A percentile compares a stretch with the other conserved stretches of the same genome.
These are phyloP conservation scores for Temnothorax unifasciatus DNA, from an alignment of 2,888 invertebrate species.

Conservation along the genomic window DNA sequence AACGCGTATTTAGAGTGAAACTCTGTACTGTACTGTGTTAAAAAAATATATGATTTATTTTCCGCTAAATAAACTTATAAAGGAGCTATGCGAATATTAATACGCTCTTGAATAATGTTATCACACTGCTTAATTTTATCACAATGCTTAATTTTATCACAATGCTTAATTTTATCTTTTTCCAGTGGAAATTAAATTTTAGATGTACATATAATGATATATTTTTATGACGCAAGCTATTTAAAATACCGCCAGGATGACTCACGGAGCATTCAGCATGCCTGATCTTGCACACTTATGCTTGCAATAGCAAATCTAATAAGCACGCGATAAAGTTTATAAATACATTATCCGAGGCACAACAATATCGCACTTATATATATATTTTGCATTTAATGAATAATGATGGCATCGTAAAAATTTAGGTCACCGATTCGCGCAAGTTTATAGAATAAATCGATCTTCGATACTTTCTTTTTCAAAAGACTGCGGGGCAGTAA, in stretches of 20 bases:
- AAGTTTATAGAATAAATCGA: slow-evolving; percentile 17
- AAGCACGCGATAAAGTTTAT: slow-evolving; percentile 2
- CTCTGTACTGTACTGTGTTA: neutral
- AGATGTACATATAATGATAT: neutral
- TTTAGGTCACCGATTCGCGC: neutral
- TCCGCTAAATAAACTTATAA: neutral
- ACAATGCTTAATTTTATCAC: neutral
- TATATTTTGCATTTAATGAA: slow-evolving; percentile 23
- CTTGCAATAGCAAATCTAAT: neutral
- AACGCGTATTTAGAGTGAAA: neutral
- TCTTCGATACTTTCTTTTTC: neutral
- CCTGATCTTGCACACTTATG: neutral
- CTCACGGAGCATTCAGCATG: neutral
- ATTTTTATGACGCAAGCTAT: neutral
- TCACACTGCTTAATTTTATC: too few relatives aligned
- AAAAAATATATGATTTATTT: neutral
- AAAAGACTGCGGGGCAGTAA: neutral
- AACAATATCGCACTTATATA: slow-evolving; percentile 13
- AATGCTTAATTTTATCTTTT: too few relatives aligned
- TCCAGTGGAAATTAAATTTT: neutral
- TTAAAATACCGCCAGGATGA: slow-evolving; percentile 17
- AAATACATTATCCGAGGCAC: neutral
- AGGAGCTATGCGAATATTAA: neutral
- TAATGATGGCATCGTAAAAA: slow-evolving; percentile 15
- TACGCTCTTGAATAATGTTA: neutral